Base-by-base conservation (phyloP, 2,888 invertebrate genomes). In the Acrobasis consociella region DNA sequence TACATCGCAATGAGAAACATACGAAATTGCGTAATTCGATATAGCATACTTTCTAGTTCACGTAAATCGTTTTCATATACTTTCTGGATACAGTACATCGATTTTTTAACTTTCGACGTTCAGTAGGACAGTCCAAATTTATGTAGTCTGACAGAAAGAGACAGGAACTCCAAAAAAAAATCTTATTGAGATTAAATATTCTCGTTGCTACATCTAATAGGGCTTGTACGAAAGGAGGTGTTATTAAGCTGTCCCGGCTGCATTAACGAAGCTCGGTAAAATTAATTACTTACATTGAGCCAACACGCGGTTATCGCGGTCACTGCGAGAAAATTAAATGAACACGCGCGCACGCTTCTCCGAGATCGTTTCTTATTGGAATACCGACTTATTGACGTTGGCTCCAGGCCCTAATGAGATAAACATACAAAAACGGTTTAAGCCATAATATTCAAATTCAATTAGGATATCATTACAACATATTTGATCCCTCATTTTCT, bases 251-350 rank as follows among this genome's bases (percentile, higher is more conserved):
- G 80, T 79, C 76, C 74, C 64, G 69, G 69, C 70, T 73, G 74
- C 75, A 78, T 76, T 76, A 83, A 83, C 77, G 80, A 83, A 82
- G 81, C 81, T 82, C 75, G 73, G 83, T 83, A 73, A 82, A 85
- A 86, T 87, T 87, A 89, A 87, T 87, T 87, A 86, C 81, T 80
- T 72, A 78, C 84, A 83, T 80, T 80, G 81, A 81, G 82, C 81
- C 82, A 84, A 86, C 86, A 83, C 83, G 84, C 84, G 76, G 82
- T 81, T 79, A 80, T 79, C 72, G 85, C 81, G 84, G 83, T 82
- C 82, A 83, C 72, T 67, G 79, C 75, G 77, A 83, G 83, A 81
- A 86, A 87, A 89, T 86, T 85, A 85, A 87, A 85, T 82, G 79
- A 83, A 75, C 78, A 78, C 75, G 73, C 77, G 74, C 78, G 68